Base-by-base conservation (phyloP, 30 jellyfish, hydroid and myxozoan genomes). In the Aurelia coerulea region DNA sequence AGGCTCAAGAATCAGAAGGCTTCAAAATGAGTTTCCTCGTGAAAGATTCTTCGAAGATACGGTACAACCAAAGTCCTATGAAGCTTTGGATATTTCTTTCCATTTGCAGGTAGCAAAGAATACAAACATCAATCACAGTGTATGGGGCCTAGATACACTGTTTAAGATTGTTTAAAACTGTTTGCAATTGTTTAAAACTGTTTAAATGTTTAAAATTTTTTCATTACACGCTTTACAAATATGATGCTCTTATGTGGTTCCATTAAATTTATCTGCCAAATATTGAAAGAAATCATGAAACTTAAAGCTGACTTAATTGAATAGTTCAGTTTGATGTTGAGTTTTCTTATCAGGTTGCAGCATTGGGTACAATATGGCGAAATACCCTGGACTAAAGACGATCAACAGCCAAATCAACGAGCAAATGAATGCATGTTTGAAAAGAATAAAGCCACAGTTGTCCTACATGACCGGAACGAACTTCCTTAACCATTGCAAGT, bases 401-500 rank as follows among this genome's bases (percentile, higher is more conserved):
- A 73, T 73, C 83, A 73, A 73, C 68, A 39, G 68, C 68, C 68
- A 73, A n/a, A 46, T 73, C 13, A 73, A 73, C n/a, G 83, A 73
- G 41, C 83, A 73, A 32, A 51, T 39, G 68, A 73, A 73, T 73
- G 83, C 83, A 6, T 39, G 68, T 16, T 14, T 73, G 34, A 73
- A 73, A 73, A 73, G 41, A 23, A 42, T 73, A 4, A 73, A 73
- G n/a, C 68, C 83, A 9, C 67, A 37, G 68, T 41, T 73, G 39
- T 42, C 83, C 7, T 68, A 68, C 78, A 68, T 68, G 78, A 68
- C 78, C 8, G 58, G 58, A 29, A 39, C 15, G 58, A 68, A 68
- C 78, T 68, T 68, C 15, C 52, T 68, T 10, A 39, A 14, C 8
- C 78, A 68, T 68, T 68, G 78, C 50, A 68, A 68, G 50, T 68